Conservation (phyloP, 2,113 vertebrate species). For the Campylomormyrus tamandua region DNA sequence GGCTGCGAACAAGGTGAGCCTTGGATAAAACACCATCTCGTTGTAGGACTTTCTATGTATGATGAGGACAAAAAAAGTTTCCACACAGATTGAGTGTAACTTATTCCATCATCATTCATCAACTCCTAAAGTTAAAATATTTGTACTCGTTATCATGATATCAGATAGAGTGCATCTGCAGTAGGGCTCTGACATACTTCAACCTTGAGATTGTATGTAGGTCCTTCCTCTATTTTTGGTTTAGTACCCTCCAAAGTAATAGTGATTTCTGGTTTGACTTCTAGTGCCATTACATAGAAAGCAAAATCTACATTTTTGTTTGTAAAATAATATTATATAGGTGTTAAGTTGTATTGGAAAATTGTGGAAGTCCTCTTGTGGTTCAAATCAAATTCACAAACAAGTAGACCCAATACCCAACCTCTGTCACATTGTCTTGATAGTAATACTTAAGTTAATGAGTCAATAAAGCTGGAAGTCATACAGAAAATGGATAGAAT, state of each 20-base stretch:
- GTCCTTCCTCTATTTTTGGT: conserved; percentile 35
- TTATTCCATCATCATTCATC: not conserved
- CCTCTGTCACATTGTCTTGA: not conserved
- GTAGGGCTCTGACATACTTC: conserved; percentile 4
- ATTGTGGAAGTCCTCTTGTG: not conserved
- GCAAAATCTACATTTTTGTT: not conserved
- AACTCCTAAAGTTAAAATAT: not conserved
- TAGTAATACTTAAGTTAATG: not conserved
- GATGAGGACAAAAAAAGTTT: not conserved
- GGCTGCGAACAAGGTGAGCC: not conserved
- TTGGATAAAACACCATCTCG: not conserved
- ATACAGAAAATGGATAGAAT: not conserved
- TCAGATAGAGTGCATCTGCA: not conserved
- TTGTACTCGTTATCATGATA: not conserved
- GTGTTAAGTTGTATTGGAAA: not conserved
- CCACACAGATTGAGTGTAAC: not conserved
- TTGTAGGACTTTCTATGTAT: not conserved
- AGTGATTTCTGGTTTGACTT: conserved; percentile 24
- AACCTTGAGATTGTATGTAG: conserved; percentile 30
- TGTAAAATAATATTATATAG: not conserved
- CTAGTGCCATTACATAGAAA: not conserved
- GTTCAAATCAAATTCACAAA: not conserved
- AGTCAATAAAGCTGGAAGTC: not conserved
- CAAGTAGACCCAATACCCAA: not conserved
- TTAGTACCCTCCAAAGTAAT: conserved; percentile 31